A percentile compares a stretch with the other conserved stretches of the same genome.
These are phyloP conservation scores for Meandrina meandrites DNA, from an alignment of 92 coral and sea anemone genomes.

Conservation along the genomic window DNA sequence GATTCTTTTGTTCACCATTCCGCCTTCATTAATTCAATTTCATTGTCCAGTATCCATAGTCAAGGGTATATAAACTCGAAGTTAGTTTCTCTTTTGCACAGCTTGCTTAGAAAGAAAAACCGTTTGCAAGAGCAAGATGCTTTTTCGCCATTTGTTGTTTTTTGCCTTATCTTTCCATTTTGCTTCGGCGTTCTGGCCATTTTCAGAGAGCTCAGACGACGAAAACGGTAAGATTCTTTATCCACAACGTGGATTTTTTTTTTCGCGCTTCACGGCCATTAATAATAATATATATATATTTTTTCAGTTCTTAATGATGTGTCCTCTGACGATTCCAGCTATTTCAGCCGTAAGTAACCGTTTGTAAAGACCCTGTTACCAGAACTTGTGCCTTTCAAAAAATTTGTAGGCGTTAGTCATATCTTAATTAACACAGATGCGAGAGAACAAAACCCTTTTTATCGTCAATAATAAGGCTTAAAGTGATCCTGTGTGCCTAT, in stretches of 20 bases:
- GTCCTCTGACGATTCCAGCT: constrained; percentile 6
- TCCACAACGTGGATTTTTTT: background rate
- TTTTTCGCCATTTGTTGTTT: background rate
- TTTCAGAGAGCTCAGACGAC: constrained; percentile 16
- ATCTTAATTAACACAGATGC: no score
- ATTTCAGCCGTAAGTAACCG: constrained; percentile 27
- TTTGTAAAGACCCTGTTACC: no score
- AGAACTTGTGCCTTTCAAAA: no score
- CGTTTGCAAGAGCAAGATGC: background rate
- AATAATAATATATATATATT: no score
- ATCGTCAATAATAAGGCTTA: no score
- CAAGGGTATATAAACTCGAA: constrained; percentile 1
- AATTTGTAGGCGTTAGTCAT: no score
- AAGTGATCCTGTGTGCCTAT: no score
- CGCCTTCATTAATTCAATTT: background rate
- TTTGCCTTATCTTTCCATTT: background rate
- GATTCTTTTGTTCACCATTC: background rate
- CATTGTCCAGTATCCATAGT: background rate
- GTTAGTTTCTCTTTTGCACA: background rate
- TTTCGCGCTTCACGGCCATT: background rate
- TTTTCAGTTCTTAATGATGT: constrained; percentile 15
- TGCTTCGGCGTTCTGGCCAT: constrained; percentile 40
- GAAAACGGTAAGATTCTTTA: constrained; percentile 9
- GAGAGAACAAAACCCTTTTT: no score
- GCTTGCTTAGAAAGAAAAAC: background rate